phyloP scores from a whole-genome alignment of 1,140 invertebrate genomes.

The Eulimnadia texana region DNA sequence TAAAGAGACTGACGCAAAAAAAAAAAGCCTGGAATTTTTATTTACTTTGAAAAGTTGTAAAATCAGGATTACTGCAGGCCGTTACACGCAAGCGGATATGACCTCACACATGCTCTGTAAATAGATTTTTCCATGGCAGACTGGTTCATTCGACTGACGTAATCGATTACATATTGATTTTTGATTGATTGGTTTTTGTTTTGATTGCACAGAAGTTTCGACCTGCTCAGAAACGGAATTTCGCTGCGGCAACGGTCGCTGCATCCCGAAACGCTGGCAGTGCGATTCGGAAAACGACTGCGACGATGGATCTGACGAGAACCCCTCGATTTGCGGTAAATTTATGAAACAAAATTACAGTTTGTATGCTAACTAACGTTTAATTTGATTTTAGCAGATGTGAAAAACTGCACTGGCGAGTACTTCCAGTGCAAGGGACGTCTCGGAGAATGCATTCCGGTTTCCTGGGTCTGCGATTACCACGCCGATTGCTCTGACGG shows the following conservation, averaged over 20 bases:
- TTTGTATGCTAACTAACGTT: neutral
- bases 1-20: no score
- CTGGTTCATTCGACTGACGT: no score
- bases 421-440: conserved; percentile 64
- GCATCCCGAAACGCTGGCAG: conserved; percentile 30
- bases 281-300: conserved; percentile 28
- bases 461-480: conserved; percentile 84
- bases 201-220: neutral
- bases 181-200: no score
- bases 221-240: conserved; percentile 21
- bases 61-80: no score
- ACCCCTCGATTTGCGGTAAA: neutral
- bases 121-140: no score
- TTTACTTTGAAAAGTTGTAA: no score
- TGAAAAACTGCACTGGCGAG: conserved; percentile 61
- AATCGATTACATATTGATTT: no score
- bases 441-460: conserved; percentile 67
- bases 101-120: no score
- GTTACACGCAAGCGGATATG: no score
- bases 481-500: conserved; percentile 66
- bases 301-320: conserved; percentile 27
- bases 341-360: neutral
- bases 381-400: neutral
- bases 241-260: conserved; percentile 39
- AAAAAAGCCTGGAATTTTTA: no score